Conservation (phyloP, 2,797 vertebrate species). For the Lithobates pipiens region DNA sequence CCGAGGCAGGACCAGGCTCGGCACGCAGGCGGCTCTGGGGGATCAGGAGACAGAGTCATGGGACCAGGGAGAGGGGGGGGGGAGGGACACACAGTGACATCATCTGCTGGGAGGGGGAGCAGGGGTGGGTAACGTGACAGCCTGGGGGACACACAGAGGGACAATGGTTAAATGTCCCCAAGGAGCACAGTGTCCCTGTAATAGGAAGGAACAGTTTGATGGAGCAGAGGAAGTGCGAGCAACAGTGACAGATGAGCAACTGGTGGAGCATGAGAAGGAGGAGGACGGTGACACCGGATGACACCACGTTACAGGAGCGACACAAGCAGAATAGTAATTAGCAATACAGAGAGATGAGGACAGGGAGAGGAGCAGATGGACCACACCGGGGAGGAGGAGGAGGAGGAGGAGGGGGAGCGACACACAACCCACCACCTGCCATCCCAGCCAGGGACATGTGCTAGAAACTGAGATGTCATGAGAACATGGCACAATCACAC, state of each 20-base stretch:
- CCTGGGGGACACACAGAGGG: constrained; percentile 59
- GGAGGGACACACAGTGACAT: constrained; percentile 52
- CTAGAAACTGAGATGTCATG: neutral
- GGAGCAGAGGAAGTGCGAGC: neutral
- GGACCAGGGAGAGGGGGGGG: constrained; percentile 65
- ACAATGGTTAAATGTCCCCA: constrained; percentile 36
- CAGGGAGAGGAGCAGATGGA: constrained; percentile 24
- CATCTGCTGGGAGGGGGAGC: constrained; percentile 31
- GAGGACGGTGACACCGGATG: neutral
- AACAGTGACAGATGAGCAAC: neutral
- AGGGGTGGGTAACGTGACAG: constrained; percentile 32
- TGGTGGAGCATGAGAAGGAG: neutral
- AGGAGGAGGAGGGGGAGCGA: no score
- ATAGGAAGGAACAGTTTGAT: neutral
- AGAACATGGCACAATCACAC: neutral
- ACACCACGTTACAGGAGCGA: neutral
- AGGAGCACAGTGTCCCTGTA: neutral
- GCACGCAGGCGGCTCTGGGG: constrained; percentile 78
- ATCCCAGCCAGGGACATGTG: neutral
- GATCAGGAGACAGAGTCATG: constrained; percentile 65
- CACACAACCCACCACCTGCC: constrained; percentile 8
- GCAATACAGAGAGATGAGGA: neutral
- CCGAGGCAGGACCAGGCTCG: constrained; percentile 77
- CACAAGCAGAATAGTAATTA: constrained; percentile 40
- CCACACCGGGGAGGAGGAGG: neutral